Percentiles rank a stretch among this genome's conserved stretches.
Evolutionary conservation across 2,113 vertebrate species (phyloP).

Genomic region (Coracopsis vasa): DNA sequence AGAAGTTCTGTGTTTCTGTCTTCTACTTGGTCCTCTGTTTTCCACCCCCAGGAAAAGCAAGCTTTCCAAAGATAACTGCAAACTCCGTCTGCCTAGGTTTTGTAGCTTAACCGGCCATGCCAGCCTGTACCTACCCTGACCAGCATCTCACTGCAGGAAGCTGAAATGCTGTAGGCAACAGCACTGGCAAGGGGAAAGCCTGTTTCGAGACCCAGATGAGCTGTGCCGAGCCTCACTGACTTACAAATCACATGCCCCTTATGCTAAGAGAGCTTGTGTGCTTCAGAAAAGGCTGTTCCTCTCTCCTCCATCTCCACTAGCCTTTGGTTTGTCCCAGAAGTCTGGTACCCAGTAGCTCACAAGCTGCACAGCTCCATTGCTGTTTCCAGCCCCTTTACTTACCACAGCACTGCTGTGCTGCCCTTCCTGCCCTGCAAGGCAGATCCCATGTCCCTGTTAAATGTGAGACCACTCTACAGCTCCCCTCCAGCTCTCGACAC

Average conservation of each 20-base stretch:
- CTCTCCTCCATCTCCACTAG: neutral
- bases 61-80: neutral
- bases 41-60: neutral
- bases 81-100: neutral
- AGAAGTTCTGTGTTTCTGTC: neutral
- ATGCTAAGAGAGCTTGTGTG: neutral
- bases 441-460: fast-evolving
- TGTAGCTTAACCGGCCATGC: neutral
- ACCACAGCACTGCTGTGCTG: fast-evolving
- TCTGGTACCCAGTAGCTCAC: neutral
- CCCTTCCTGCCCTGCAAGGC: neutral
- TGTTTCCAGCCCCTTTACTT: neutral
- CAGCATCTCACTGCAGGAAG: neutral
- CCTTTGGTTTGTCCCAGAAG: neutral
- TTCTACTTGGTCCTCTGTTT: neutral
- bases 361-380: fast-evolving
- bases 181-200: neutral
- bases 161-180: neutral
- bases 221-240: neutral
- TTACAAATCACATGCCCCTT: fast-evolving
- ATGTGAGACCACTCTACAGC: fast-evolving
- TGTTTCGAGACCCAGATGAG: neutral
- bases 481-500: fast-evolving
- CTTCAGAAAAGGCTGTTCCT: neutral
- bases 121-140: neutral